Base-by-base conservation (phyloP, 2,888 invertebrate genomes). In the Leptinotarsa peninsularis region DNA sequence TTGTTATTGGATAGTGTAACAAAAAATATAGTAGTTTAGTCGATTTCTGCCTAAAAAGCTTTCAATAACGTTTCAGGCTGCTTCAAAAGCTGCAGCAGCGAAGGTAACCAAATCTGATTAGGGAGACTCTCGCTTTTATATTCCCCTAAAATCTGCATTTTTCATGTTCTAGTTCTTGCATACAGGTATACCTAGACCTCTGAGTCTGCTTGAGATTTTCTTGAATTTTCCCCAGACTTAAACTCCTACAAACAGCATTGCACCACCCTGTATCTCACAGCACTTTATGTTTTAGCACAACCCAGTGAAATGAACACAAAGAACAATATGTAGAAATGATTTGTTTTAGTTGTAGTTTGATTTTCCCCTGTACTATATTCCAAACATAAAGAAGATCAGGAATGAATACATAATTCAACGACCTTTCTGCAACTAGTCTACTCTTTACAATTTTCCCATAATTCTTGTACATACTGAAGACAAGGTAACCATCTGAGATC, bases 31-130 rank as follows among this genome's bases (percentile, higher is more conserved):
- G 15, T 58, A 15, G 23, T 14, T 18, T 58, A 23, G 58, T 23
- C 4, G 21, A 58, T 58, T 23, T 18, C 10, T 4, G 54, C 23
- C 21, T 52, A n/a, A 81, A 80, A 78, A 67, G 76, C 76, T 77
- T 43, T 77, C 67, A 49, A 73, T 58, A 58, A 69, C 66, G 75
- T 81, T 82, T 82, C 83, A 83, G 82, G 81, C 78, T 58, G 70
- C 18, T 75, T 78, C 79, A 70, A 76, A 80, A 79, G 81, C 77
- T 72, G 71, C 81, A 66, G 81, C 80, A 23, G 78, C 81, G 56
- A 83, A 83, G 82, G 82, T 82, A 83, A 58, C 58, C n/a, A 21
- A 69, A 21, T 52, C 21, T 17, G 66, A 66, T 21, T 50, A 54
- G 4, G 33, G 43, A 43, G 43, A 43, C 10, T 21, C 72, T 76